These are phyloP conservation scores for Scaptomyza parva DNA, from an alignment of 2,888 invertebrate species.

Conservation along the genomic window DNA sequence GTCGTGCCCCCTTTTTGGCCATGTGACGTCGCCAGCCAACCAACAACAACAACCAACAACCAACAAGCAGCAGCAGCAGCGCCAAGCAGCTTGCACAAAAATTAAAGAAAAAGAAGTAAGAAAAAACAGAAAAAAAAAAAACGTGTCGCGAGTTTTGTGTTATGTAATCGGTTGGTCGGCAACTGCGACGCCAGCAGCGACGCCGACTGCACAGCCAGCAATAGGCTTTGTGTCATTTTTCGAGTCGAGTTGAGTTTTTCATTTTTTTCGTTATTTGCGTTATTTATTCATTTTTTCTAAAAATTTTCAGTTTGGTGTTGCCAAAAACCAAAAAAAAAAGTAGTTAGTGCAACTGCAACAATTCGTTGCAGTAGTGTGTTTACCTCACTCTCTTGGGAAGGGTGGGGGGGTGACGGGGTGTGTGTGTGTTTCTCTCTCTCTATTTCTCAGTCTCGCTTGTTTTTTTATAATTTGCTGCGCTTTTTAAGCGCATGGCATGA, in stretches of 20 bases:
- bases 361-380: slow-evolving; percentile 17
- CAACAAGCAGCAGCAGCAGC: slow-evolving; percentile 8
- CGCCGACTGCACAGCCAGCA: slow-evolving; percentile 20
- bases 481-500: slow-evolving; percentile 72
- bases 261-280: slow-evolving; percentile 34
- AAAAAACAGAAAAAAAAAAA: slow-evolving; percentile 49
- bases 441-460: slow-evolving; percentile 54
- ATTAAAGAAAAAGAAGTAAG: background rate
- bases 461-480: slow-evolving; percentile 77
- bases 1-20: slow-evolving; percentile 77
- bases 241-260: slow-evolving; percentile 48
- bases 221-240: slow-evolving; percentile 57
- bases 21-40: slow-evolving; percentile 64
- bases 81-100: slow-evolving; percentile 50
- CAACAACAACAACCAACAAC: too few relatives aligned
- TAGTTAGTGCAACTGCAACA: slow-evolving; percentile 53
- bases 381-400: slow-evolving; percentile 4
- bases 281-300: slow-evolving; percentile 31
- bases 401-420: too few relatives aligned
- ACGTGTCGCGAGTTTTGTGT: slow-evolving; percentile 57
- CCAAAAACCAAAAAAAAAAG: slow-evolving; percentile 47
- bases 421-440: slow-evolving; percentile 15
- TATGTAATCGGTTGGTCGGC: slow-evolving; percentile 53
- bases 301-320: slow-evolving; percentile 43
- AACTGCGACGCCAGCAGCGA: slow-evolving; percentile 19